A percentile compares a stretch with the other conserved stretches of the same genome.
Evolutionary conservation across 1,140 invertebrate species (phyloP).

Genomic region (Meloidogyne chitwoodi): DNA sequence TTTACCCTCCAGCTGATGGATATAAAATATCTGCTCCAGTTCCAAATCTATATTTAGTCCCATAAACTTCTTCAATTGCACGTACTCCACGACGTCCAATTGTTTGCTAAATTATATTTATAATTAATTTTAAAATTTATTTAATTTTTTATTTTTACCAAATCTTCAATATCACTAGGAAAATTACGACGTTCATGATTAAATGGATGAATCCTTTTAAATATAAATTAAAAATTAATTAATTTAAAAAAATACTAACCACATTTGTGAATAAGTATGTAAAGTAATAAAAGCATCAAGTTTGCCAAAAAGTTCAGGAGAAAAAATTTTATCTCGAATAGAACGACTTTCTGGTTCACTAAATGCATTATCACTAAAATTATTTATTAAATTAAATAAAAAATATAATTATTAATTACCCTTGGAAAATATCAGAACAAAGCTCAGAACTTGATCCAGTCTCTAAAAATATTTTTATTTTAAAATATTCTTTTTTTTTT

Average conservation of each 20-base stretch:
- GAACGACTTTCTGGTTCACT: conserved; percentile 51
- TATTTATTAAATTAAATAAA: background rate
- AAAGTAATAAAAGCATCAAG: conserved; percentile 59
- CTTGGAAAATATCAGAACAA: conserved; percentile 59
- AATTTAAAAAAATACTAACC: background rate
- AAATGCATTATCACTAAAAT: conserved; percentile 27
- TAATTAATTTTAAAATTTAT: background rate
- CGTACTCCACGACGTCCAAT: conserved; percentile 49
- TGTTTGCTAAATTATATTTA: conserved; percentile 39
- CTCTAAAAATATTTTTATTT: conserved; percentile 30
- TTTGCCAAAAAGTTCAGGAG: conserved; percentile 52
- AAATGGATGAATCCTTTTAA: conserved; percentile 57
- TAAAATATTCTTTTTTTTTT: background rate
- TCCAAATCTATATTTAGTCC: conserved; percentile 57
- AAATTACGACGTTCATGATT: conserved; percentile 52
- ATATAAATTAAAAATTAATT: background rate
- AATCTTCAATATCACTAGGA: conserved; percentile 53
- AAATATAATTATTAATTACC: background rate
- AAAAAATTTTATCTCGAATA: conserved; percentile 56
- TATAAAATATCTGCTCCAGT: conserved; percentile 61
- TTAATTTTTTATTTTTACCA: conserved; percentile 31
- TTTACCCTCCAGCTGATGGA: conserved; percentile 60
- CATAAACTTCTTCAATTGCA: conserved; percentile 53
- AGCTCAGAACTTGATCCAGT: conserved; percentile 53
- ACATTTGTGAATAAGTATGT: conserved; percentile 59